phyloP scores from a whole-genome alignment of 2,888 invertebrate species.

The Hyppa rectilinea region DNA sequence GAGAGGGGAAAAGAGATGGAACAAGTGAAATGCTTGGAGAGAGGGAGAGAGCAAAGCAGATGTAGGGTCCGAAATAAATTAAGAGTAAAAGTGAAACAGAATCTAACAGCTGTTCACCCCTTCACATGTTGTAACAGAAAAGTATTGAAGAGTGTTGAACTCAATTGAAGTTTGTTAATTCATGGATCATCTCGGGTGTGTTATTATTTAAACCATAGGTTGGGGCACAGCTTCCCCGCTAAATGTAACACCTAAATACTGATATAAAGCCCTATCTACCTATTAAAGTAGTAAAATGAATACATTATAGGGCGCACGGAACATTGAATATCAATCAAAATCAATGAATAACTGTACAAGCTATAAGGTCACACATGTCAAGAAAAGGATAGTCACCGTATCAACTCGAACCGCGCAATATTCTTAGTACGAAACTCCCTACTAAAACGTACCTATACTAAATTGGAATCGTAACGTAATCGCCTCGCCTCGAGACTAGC shows the following conservation, averaged over 20 bases:
- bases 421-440: too few species aligned
- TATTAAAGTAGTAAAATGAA: neutral
- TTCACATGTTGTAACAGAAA: neutral
- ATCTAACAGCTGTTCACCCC: constrained; percentile 37
- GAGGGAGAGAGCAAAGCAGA: constrained; percentile 9
- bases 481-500: too few species aligned
- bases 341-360: neutral
- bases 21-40: constrained; percentile 3
- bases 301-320: too few species aligned
- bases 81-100: constrained; percentile 32
- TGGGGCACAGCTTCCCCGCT: neutral
- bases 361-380: too few species aligned
- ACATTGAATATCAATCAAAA: neutral
- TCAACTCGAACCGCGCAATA: too few species aligned
- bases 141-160: neutral
- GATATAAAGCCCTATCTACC: too few species aligned
- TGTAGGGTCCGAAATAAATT: constrained; percentile 11
- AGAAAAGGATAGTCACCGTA: too few species aligned
- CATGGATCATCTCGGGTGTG: neutral
- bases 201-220: neutral
- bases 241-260: neutral
- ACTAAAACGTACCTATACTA: too few species aligned
- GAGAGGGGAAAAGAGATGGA: constrained; percentile 4
- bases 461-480: too few species aligned
- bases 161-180: neutral